These are phyloP conservation scores for Melikaiella ostensackeni DNA, from an alignment of 2,888 invertebrate genomes.

Conservation along the genomic window DNA sequence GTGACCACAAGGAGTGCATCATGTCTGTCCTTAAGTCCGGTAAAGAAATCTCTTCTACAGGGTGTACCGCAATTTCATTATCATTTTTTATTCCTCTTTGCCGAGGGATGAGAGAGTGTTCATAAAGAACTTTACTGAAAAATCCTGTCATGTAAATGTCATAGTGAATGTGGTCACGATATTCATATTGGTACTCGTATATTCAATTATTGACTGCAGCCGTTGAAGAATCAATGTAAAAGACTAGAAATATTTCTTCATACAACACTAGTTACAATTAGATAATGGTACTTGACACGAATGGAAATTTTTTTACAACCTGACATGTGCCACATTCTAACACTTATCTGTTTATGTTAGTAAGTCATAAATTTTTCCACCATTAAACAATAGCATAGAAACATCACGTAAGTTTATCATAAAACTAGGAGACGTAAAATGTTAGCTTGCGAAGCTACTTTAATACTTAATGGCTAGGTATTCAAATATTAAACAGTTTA, in stretches of 20 bases:
- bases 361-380: slow-evolving; percentile 1
- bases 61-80: slow-evolving; percentile 40
- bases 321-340: not conserved
- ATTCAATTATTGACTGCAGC: slow-evolving; percentile 12
- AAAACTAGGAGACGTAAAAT: slow-evolving; percentile 4
- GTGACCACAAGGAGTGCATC: slow-evolving; percentile 65
- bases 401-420: not conserved
- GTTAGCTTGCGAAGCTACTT: not conserved
- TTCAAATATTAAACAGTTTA: not conserved
- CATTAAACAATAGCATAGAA: not conserved
- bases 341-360: not conserved
- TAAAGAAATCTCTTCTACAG: slow-evolving; percentile 19
- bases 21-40: slow-evolving; percentile 41
- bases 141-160: slow-evolving; percentile 29
- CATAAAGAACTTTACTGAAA: slow-evolving; percentile 30
- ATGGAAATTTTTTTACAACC: not conserved
- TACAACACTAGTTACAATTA: not conserved
- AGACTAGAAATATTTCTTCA: not conserved
- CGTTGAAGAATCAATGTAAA: not conserved
- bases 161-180: not conserved
- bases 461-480: not conserved
- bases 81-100: slow-evolving; percentile 17
- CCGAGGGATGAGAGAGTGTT: not conserved
- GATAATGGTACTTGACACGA: not conserved
- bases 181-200: slow-evolving; percentile 15